These are phyloP conservation scores for Serranus cabrilla DNA, from an alignment of 2,797 vertebrate species.

Conservation along the genomic window DNA sequence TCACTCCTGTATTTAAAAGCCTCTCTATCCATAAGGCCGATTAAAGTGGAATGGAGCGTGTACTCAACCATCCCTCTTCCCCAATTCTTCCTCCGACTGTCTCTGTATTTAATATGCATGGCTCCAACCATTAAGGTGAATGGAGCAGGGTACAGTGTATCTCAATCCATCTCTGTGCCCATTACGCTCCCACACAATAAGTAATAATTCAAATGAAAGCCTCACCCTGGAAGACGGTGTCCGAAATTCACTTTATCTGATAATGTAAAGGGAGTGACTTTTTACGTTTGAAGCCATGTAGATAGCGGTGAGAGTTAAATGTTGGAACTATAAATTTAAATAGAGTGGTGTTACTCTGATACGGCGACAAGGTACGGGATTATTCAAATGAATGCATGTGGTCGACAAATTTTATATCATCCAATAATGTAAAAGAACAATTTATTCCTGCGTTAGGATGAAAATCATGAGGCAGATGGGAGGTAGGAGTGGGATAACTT, in stretches of 20 bases:
- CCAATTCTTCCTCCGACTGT: slow-evolving; percentile 1
- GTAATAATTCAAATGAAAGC: slow-evolving; percentile 55
- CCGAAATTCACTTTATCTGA: slow-evolving; percentile 41
- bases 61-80: slow-evolving; percentile 21
- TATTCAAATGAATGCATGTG: slow-evolving; percentile 26
- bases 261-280: slow-evolving; percentile 36
- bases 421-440: slow-evolving; percentile 20
- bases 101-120: slow-evolving; percentile 65
- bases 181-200: slow-evolving; percentile 53
- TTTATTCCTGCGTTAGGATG: neutral
- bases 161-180: slow-evolving; percentile 51
- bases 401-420: slow-evolving; percentile 33
- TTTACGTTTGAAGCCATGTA: neutral
- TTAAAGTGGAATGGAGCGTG: slow-evolving; percentile 58
- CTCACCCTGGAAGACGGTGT: slow-evolving; percentile 15
- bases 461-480: neutral
- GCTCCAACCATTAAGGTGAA: slow-evolving; percentile 62
- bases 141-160: slow-evolving; percentile 22
- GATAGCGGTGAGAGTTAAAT: slow-evolving; percentile 16
- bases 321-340: slow-evolving; percentile 19
- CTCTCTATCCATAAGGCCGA: slow-evolving; percentile 36
- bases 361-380: slow-evolving; percentile 8
- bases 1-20: slow-evolving; percentile 59
- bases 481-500: slow-evolving; percentile 6
- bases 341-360: slow-evolving; percentile 23